Percentiles rank a stretch among this genome's conserved stretches.
Conservation (phyloP, 2,113 vertebrate genomes). For the Pelusios castaneus region DNA sequence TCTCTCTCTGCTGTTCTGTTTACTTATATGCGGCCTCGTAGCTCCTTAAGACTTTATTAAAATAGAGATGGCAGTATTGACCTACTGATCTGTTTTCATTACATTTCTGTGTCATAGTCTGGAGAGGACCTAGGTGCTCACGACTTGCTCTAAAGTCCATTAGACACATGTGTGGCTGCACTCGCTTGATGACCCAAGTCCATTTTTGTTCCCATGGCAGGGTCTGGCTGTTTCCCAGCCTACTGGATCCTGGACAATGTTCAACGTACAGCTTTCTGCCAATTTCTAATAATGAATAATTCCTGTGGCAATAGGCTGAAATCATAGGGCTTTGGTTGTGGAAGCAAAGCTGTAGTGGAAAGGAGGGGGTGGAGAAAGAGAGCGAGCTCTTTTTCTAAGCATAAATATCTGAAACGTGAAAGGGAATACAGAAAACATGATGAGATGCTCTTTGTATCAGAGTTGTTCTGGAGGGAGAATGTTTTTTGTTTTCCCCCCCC, state of each 20-base stretch:
- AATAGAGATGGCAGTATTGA: not conserved
- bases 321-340: rapidly evolving
- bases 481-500: not conserved
- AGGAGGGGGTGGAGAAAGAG: not conserved
- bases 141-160: rapidly evolving
- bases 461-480: not conserved
- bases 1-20: not conserved
- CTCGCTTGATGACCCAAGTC: rapidly evolving
- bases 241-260: rapidly evolving
- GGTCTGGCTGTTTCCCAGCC: not conserved
- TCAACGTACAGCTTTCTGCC: not conserved
- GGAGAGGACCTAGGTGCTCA: rapidly evolving
- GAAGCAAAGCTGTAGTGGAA: not conserved
- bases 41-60: not conserved
- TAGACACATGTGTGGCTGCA: not conserved
- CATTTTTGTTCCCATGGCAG: rapidly evolving
- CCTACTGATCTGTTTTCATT: not conserved
- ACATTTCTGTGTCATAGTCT: not conserved
- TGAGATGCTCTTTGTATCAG: not conserved
- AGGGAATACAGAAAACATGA: not conserved
- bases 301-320: rapidly evolving
- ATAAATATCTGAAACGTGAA: not conserved
- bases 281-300: rapidly evolving
- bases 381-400: not conserved
- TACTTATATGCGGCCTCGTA: not conserved